A percentile compares a stretch with the other conserved stretches of the same genome.
Conservation (phyloP, 2,888 invertebrate genomes). For the Nudaria mundana region DNA sequence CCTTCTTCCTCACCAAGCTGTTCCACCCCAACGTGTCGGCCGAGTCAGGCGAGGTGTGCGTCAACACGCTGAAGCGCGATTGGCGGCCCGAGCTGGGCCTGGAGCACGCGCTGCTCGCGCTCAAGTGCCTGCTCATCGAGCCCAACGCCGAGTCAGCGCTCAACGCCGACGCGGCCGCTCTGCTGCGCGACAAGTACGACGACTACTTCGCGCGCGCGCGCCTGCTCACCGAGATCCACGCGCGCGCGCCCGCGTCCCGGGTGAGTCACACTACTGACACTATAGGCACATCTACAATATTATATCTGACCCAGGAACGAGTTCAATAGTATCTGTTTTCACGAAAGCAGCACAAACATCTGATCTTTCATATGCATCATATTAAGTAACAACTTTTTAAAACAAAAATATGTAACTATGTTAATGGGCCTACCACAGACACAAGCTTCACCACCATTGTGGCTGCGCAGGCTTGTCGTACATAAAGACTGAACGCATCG, state of each 20-base stretch:
- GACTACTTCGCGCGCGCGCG: conserved; percentile 87
- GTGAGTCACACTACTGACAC: too few species aligned
- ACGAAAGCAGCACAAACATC: too few species aligned
- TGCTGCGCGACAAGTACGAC: conserved; percentile 95
- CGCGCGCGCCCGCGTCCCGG: conserved; percentile 33
- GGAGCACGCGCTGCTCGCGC: conserved; percentile 94
- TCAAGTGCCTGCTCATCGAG: conserved; percentile 96
- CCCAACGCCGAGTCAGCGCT: conserved; percentile 98
- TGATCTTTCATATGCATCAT: too few species aligned
- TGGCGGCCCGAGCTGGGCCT: conserved; percentile 98
- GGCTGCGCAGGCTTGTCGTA: too few species aligned
- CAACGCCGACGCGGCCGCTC: conserved; percentile 97
- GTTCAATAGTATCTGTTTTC: too few species aligned
- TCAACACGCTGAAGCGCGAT: conserved; percentile 97
- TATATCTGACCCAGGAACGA: too few species aligned
- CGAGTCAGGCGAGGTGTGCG: conserved; percentile 95
- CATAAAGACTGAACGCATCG: too few species aligned
- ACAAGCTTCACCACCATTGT: too few species aligned
- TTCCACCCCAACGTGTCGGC: conserved; percentile 98
- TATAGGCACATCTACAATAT: too few species aligned
- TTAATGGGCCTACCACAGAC: too few species aligned
- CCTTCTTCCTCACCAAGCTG: conserved; percentile 95
- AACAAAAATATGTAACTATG: too few species aligned
- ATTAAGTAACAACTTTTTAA: too few species aligned
- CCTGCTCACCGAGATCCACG: conserved; percentile 72